These are phyloP conservation scores for Calliopum simillimum DNA, from an alignment of 2,888 invertebrate species.

Conservation along the genomic window DNA sequence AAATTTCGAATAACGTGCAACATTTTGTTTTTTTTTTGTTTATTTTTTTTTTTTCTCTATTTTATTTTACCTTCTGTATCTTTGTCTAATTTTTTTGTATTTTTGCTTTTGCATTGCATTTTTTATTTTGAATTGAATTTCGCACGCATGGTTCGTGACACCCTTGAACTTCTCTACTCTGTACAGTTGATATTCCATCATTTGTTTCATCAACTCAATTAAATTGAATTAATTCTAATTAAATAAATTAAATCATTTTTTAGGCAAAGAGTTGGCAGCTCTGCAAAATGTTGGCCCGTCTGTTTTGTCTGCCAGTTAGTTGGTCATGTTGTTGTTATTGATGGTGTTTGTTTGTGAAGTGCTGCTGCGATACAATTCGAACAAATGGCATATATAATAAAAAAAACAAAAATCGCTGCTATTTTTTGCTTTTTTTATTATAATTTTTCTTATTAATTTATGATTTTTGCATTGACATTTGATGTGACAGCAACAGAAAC, in stretches of 20 bases:
- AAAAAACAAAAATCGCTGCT: too few relatives aligned
- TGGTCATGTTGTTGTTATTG: too few relatives aligned
- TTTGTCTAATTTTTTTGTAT: background rate
- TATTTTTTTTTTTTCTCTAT: background rate
- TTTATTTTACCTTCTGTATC: background rate
- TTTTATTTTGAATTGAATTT: background rate
- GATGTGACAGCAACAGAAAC: too few relatives aligned
- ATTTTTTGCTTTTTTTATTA: too few relatives aligned
- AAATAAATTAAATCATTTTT: conserved; percentile 21
- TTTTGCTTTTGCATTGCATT: background rate
- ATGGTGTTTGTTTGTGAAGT: too few relatives aligned
- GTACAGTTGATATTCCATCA: conserved; percentile 12
- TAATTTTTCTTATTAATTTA: too few relatives aligned
- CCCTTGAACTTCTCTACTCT: conserved; percentile 23
- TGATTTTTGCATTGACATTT: too few relatives aligned
- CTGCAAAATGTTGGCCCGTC: conserved; percentile 3
- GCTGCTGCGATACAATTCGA: too few relatives aligned
- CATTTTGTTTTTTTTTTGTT: conserved; percentile 3
- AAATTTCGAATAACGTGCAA: conserved; percentile 18
- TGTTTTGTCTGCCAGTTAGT: background rate
- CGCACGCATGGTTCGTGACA: conserved; percentile 22
- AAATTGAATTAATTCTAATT: conserved; percentile 18
- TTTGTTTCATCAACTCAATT: conserved; percentile 33
- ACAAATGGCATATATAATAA: too few relatives aligned
- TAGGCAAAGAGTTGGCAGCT: conserved; percentile 18